Percentiles rank a stretch among this genome's conserved stretches.
phyloP scores from a whole-genome alignment of 2,888 invertebrate genomes.

The Elysia crispata region DNA sequence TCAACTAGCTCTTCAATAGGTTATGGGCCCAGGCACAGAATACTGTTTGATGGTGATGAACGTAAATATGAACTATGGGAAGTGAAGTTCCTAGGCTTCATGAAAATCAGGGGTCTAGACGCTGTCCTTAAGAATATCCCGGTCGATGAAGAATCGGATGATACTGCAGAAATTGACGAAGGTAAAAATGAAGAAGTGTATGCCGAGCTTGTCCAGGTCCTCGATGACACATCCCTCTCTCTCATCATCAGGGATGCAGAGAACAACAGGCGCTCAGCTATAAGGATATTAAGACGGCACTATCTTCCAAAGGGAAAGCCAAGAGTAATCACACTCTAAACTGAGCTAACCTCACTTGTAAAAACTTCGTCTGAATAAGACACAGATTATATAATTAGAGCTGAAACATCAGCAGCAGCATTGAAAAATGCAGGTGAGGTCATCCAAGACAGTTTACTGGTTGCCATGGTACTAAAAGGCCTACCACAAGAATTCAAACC shows the following conservation, averaged over 20 bases:
- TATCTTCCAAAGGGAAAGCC: conserved; percentile 52
- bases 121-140: too few species aligned
- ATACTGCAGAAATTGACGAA: too few species aligned
- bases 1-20: too few species aligned
- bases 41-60: too few species aligned
- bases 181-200: conserved; percentile 53
- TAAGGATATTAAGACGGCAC: conserved; percentile 52
- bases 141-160: too few species aligned
- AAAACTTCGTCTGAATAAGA: conserved; percentile 48
- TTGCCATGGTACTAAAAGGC: conserved; percentile 55
- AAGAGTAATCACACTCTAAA: conserved; percentile 51
- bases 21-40: too few species aligned
- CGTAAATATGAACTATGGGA: too few species aligned
- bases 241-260: conserved; percentile 54
- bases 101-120: too few species aligned
- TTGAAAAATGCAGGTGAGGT: conserved; percentile 48
- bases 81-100: too few species aligned
- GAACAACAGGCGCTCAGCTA: conserved; percentile 54
- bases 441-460: conserved; percentile 49
- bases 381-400: conserved; percentile 43
- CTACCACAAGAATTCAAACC: conserved; percentile 47
- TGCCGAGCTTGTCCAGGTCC: conserved; percentile 53
- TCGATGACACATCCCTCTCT: conserved; percentile 54
- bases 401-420: conserved; percentile 41
- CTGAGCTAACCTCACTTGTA: conserved; percentile 50